Conservation (phyloP, 2,797 vertebrate species). For the Coregonus ussuriensis region DNA sequence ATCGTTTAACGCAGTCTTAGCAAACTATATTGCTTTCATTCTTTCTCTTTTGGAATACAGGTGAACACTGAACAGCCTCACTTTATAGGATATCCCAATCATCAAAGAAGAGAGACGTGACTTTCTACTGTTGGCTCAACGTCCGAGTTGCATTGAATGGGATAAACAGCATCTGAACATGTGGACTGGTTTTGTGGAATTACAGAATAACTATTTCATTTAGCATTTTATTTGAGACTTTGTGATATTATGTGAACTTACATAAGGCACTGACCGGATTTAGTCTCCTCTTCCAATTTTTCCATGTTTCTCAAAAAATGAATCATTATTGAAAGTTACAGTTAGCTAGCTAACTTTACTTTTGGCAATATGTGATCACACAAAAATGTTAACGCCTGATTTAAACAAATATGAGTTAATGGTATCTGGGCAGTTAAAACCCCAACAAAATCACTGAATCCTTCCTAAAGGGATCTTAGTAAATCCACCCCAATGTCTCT, state of each 20-base stretch:
- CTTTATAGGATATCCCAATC: not conserved
- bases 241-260: not conserved
- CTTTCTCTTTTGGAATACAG: conserved; percentile 2
- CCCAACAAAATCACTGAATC: not conserved
- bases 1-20: not conserved
- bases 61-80: not conserved
- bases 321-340: not conserved
- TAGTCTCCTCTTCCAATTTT: not conserved
- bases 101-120: not conserved
- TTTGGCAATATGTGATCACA: conserved; percentile 11
- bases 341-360: not conserved
- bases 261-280: not conserved
- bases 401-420: not conserved
- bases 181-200: not conserved
- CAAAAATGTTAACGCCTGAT: not conserved
- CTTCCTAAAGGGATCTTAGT: not conserved
- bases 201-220: not conserved
- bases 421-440: not conserved
- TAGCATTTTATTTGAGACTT: too few species aligned
- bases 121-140: not conserved
- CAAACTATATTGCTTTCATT: too few species aligned
- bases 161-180: conserved; percentile 3
- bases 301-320: not conserved
- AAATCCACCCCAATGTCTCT: not conserved
- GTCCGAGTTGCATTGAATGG: too few species aligned